Evolutionary conservation across 2,888 invertebrate genomes (phyloP).

Genomic region (Gnatocerus cornutus): DNA sequence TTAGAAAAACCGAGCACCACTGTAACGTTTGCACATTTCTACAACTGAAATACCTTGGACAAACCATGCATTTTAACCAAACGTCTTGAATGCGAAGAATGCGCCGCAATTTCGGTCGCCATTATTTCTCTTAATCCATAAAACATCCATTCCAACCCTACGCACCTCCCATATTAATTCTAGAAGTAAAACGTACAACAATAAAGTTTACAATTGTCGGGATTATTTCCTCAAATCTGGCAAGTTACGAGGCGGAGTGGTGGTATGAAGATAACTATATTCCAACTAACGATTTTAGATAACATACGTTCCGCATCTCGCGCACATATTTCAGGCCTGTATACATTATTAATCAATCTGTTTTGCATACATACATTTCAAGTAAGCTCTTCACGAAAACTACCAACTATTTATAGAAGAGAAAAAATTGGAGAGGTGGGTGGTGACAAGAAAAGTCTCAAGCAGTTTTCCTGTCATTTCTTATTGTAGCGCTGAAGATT

Average conservation of each 20-base stretch:
- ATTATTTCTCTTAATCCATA: slow-evolving; percentile 1
- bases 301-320: slow-evolving; percentile 8
- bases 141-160: not conserved
- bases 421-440: not conserved
- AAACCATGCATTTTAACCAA: not conserved
- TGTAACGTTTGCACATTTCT: not conserved
- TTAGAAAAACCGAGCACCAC: too few species aligned
- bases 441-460: not conserved
- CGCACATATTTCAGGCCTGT: slow-evolving; percentile 8
- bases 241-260: not conserved
- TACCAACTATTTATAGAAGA: not conserved
- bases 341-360: slow-evolving; percentile 19
- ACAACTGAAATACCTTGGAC: not conserved
- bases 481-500: not conserved
- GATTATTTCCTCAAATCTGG: not conserved
- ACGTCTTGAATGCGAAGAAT: slow-evolving; percentile 1
- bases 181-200: not conserved
- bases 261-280: not conserved
- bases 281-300: slow-evolving; percentile 10
- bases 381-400: slow-evolving; percentile 3
- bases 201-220: not conserved
- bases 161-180: not conserved
- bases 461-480: slow-evolving; percentile 1
- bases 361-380: slow-evolving; percentile 16
- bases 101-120: not conserved